phyloP scores from a whole-genome alignment of 2,797 vertebrate species.

The Macroramphosus scolopax region DNA sequence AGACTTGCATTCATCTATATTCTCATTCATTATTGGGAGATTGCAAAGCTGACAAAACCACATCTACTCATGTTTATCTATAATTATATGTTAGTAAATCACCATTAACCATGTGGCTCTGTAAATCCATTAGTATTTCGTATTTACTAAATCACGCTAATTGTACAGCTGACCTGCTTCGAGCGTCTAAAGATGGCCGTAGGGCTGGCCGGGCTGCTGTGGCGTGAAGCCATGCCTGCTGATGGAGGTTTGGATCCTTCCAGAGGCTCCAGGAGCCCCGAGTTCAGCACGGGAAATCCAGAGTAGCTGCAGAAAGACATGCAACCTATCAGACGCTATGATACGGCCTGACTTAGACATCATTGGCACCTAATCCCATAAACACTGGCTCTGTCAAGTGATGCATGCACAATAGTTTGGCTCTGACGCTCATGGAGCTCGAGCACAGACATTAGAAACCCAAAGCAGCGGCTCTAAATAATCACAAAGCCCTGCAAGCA shows the following conservation, averaged over 20 bases:
- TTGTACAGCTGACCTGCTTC: constrained; percentile 85
- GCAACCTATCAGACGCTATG: too few species aligned
- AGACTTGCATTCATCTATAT: constrained; percentile 14
- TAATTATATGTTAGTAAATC: too few species aligned
- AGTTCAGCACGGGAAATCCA: constrained; percentile 90
- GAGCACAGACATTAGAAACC: constrained; percentile 10
- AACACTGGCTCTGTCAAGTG: constrained; percentile 6
- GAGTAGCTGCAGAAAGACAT: constrained; percentile 83
- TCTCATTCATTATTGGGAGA: too few species aligned
- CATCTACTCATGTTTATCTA: too few species aligned
- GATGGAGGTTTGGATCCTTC: constrained; percentile 78
- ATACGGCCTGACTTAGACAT: neutral
- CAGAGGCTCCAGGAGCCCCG: constrained; percentile 88
- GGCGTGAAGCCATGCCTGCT: constrained; percentile 81
- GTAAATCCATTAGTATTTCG: neutral
- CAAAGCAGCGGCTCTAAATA: constrained; percentile 30
- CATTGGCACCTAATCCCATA: neutral
- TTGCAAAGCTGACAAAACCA: too few species aligned
- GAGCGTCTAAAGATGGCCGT: constrained; percentile 95
- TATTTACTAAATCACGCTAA: neutral
- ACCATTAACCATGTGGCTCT: too few species aligned
- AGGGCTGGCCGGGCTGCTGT: constrained; percentile 91
- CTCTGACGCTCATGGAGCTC: constrained; percentile 9
- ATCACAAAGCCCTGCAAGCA: constrained; percentile 28
- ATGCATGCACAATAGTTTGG: constrained; percentile 7